Conservation (phyloP, 2,888 invertebrate genomes). For the Theretra japonica region DNA sequence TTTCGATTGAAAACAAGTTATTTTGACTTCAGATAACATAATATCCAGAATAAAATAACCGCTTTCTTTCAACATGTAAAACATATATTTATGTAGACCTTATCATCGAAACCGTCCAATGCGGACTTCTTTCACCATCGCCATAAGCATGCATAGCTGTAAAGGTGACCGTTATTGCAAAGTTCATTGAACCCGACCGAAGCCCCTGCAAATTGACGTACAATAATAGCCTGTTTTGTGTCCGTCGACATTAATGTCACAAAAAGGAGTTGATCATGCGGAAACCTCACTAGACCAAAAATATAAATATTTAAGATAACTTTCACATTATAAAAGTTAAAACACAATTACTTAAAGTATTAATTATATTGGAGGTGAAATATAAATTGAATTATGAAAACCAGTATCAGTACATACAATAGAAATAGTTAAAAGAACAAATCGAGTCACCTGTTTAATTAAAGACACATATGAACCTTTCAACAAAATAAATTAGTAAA, state of each 20-base stretch:
- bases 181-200: conserved; percentile 53
- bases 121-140: conserved; percentile 28
- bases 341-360: not conserved
- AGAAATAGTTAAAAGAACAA: not conserved
- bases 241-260: not conserved
- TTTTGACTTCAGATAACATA: too few species aligned
- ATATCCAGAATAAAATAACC: not conserved
- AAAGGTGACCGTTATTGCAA: conserved; percentile 41
- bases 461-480: not conserved
- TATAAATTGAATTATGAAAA: conserved; percentile 10
- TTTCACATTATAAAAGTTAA: not conserved
- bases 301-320: not conserved
- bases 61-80: not conserved
- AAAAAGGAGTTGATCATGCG: not conserved
- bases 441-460: not conserved
- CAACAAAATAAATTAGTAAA: too few species aligned
- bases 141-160: conserved; percentile 31
- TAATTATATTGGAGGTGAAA: not conserved
- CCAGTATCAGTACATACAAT: not conserved
- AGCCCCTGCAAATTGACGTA: conserved; percentile 51
- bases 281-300: not conserved
- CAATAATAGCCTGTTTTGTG: conserved; percentile 16
- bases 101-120: conserved; percentile 10
- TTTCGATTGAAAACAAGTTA: too few species aligned
- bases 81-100: conserved; percentile 10